A percentile compares a stretch with the other conserved stretches of the same genome.
phyloP scores from a whole-genome alignment of 2,113 vertebrate genomes.

The Enhydra lutris region DNA sequence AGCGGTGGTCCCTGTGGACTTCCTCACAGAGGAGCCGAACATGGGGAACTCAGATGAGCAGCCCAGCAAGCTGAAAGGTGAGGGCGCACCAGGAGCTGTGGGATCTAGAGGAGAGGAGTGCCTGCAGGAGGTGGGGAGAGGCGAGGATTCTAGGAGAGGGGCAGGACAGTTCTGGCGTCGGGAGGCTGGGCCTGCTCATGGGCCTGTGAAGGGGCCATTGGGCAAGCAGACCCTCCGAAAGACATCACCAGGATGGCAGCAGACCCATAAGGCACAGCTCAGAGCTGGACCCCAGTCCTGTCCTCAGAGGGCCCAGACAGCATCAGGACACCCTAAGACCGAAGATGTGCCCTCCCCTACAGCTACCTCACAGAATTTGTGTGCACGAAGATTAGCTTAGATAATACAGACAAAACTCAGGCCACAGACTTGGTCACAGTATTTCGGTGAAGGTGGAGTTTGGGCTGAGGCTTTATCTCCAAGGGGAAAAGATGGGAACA shows the following conservation, averaged over 20 bases:
- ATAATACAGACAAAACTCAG: neutral
- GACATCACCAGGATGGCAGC: neutral
- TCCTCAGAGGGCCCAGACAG: neutral
- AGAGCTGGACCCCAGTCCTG: neutral
- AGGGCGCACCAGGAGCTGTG: neutral
- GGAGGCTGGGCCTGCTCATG: neutral
- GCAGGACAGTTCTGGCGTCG: accelerated
- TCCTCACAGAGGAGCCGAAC: neutral
- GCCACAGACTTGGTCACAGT: neutral
- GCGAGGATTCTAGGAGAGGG: neutral
- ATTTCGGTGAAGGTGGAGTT: neutral
- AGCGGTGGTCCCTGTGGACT: neutral
- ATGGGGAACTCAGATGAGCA: accelerated
- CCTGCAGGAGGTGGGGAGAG: neutral
- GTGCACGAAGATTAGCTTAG: neutral
- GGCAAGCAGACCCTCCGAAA: neutral
- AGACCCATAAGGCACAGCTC: neutral
- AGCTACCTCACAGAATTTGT: neutral
- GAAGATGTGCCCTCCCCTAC: neutral
- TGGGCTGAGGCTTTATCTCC: neutral
- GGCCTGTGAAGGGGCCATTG: neutral
- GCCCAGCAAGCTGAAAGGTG: accelerated
- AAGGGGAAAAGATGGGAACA: neutral
- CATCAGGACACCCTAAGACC: neutral
- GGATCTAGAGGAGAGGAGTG: neutral